Percentiles rank a stretch among this genome's conserved stretches.
Evolutionary conservation across 2,888 invertebrate genomes (phyloP).

Genomic region (Pollenia griseotomentosa): DNA sequence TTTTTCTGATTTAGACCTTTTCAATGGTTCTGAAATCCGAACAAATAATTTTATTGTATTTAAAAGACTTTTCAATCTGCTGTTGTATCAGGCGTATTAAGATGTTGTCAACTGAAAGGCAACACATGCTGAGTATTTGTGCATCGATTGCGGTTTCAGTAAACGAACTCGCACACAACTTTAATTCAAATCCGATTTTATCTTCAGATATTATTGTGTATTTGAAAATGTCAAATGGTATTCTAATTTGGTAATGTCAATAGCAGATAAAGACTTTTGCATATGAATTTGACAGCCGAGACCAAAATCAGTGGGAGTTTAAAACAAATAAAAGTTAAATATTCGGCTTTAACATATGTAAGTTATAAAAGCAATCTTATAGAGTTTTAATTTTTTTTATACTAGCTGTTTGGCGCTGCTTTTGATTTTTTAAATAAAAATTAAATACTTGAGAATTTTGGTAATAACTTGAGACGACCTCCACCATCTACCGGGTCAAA

Average conservation of each 20-base stretch:
- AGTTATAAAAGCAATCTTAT: too few species aligned
- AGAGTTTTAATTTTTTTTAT: too few species aligned
- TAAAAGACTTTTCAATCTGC: background rate
- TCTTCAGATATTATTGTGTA: background rate
- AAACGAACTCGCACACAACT: background rate
- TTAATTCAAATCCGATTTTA: constrained; percentile 5
- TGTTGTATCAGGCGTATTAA: background rate
- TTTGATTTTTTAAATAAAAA: too few species aligned
- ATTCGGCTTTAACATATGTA: too few species aligned
- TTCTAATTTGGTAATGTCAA: background rate
- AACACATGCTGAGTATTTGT: constrained; percentile 30
- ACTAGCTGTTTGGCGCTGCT: too few species aligned
- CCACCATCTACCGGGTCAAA: too few species aligned
- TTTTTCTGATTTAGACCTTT: too few species aligned
- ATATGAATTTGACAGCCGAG: background rate
- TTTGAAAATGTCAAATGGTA: background rate
- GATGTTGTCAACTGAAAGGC: constrained; percentile 5
- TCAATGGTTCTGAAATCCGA: too few species aligned
- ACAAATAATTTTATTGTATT: background rate
- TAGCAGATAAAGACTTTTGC: background rate
- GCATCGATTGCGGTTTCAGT: background rate
- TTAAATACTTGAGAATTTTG: too few species aligned
- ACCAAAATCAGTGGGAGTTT: background rate
- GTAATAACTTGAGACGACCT: too few species aligned
- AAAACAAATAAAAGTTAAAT: background rate